A percentile compares a stretch with the other conserved stretches of the same genome.
These are phyloP conservation scores for Antitype chi DNA, from an alignment of 2,888 invertebrate genomes.

Conservation along the genomic window DNA sequence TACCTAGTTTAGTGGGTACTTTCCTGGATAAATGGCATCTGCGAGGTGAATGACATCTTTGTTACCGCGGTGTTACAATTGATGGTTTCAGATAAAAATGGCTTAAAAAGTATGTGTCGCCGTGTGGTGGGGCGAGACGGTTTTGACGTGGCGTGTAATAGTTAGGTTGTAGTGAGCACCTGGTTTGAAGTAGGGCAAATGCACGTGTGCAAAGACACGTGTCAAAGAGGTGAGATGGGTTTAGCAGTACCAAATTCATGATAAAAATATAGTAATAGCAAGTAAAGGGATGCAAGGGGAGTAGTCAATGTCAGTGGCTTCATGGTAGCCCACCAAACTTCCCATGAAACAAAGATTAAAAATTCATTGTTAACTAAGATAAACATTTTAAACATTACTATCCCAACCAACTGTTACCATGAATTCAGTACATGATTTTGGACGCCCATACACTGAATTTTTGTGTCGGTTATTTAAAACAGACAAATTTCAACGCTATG, in stretches of 20 bases:
- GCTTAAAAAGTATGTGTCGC: constrained; percentile 63
- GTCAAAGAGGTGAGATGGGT: not conserved
- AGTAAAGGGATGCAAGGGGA: not conserved
- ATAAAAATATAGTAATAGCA: not conserved
- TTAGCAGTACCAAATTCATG: too few species aligned
- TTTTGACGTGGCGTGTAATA: constrained; percentile 9
- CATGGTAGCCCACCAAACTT: too few species aligned
- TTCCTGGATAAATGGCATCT: constrained; percentile 85
- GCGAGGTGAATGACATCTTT: constrained; percentile 88
- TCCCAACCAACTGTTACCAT: too few species aligned
- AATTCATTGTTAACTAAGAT: not conserved
- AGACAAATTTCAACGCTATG: too few species aligned
- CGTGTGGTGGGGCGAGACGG: not conserved
- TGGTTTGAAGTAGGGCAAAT: not conserved
- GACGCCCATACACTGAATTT: too few species aligned
- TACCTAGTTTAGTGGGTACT: constrained; percentile 89
- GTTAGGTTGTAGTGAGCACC: not conserved
- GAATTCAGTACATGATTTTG: too few species aligned
- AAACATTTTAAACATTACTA: not conserved
- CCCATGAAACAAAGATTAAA: not conserved
- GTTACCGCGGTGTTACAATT: constrained; percentile 74
- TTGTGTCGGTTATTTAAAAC: too few species aligned
- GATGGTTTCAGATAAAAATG: constrained; percentile 65
- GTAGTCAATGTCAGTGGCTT: not conserved
- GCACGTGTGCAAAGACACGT: not conserved